Base-by-base conservation (phyloP, 2,113 vertebrate genomes). In the Urocitellus parryii region DNA sequence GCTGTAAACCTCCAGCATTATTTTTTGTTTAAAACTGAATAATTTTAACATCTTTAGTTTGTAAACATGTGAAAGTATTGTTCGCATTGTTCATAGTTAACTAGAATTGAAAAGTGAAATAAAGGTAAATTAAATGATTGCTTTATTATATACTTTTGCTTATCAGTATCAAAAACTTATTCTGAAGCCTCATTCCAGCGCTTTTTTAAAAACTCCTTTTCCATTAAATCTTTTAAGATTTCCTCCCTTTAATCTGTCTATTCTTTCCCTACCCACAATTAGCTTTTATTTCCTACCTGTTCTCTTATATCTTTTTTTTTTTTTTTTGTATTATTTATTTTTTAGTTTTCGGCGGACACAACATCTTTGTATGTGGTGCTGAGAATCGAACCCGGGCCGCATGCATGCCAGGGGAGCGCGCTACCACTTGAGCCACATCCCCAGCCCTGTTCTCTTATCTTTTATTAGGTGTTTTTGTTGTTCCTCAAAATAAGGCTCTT, bases 21-120 rank as follows among this genome's bases (percentile, higher is more conserved):
- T 77, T 89, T 58, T 74, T 74, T 94, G 34, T 92, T 96, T 92
- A 92, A 90, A 72, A 70, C 2, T 78, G 70, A 91, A 32, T 81
- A 85, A 76, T 86, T 89, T 77, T 77, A 88, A 96, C 10, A 39
- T 63, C 16, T 78, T 88, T 63, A 77, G 81, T 94, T 90, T 86
- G 67, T 74, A 89, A 73, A 27, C 39, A 65, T 73, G 27, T 53
- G 78, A 61, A 87, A 74, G 48, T 51, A 74, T 70, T 58, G 25
- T 37, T 85, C 91, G 53, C 4, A 39, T 81, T 92, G 48, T 76
- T 53, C 65, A 5, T 81, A 72, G 51, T 94, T 93, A 94, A 92
- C 53, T 78, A 70, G 58, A 94, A 81, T 61, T 74, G 65, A 67
- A 74, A 87, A 37, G 63, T 95, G 70, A 92, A 89, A 53, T 82